Base-by-base conservation (phyloP, 2,113 vertebrate genomes). In the Calidris pygmaea region DNA sequence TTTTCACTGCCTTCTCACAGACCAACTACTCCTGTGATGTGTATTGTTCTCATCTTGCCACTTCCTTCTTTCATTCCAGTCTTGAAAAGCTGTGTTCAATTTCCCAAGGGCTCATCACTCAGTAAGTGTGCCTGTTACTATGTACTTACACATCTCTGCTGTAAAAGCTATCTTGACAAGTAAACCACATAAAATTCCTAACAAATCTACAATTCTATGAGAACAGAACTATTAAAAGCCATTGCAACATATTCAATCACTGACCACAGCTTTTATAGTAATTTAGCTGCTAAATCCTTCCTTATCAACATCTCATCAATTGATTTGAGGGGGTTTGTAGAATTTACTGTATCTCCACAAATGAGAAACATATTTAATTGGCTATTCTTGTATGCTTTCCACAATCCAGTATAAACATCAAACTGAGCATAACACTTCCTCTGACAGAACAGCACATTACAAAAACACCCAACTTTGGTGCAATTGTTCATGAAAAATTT, bases 91-190 rank as follows among this genome's bases (percentile, higher is more conserved):
- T 87, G 56, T 62, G 67, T 66, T 62, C 72, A 65, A 76, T 72
- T 85, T 96, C 92, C 86, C 88, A 48, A 55, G 68, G 75, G 90
- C n/a, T 93, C 63, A 91, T 75, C 73, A 48, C 75, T 94, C 80
- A 87, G 35, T 47, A 78, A 87, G 34, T 30, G 48, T 4, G 35
- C 53, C 84, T 85, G 47, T 37, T 77, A 39, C 50, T 73, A 41
- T 10, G 6, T 75, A 70, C 60, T 81, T 12, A 2, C 4, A 3
- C 14, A 32, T 26, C 66, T 50, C 84, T 88, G 73, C 62, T 80
- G 2, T 27, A 96, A 93, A 3, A 95, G 58, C 76, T 77, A 58
- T n/a, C 85, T 87, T 21, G 5, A 72, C 50, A 93, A 83, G 85
- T 50, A 88, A 93, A 58, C 48, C 60, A 67, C 75, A 71, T 21